phyloP scores from a whole-genome alignment of 1,140 invertebrate genomes.

The Mizuhopecten yessoensis region DNA sequence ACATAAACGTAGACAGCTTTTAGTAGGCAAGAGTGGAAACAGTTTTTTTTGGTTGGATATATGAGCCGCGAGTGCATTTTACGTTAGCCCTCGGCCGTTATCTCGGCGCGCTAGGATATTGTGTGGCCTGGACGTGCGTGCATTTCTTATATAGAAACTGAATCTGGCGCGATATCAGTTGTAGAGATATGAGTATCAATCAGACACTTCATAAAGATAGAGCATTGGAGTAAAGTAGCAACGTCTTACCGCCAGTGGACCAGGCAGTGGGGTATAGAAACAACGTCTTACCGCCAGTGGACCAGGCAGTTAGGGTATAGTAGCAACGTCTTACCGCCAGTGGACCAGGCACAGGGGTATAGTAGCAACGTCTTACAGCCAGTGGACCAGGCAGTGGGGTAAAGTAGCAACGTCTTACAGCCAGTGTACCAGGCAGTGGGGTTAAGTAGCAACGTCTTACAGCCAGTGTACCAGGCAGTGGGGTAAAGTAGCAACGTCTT shows the following conservation, averaged over 20 bases:
- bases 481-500: no score
- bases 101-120: not conserved
- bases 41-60: not conserved
- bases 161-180: not conserved
- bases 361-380: no score
- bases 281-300: not conserved
- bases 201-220: slow-evolving; percentile 9
- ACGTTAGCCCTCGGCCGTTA: not conserved
- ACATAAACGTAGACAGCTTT: not conserved
- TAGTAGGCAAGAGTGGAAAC: not conserved
- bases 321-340: no score
- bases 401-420: no score
- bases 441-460: no score
- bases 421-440: no score
- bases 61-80: not conserved
- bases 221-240: not conserved
- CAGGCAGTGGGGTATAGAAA: not conserved
- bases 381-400: no score
- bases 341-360: no score
- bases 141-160: slow-evolving; percentile 16
- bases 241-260: not conserved
- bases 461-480: no score
- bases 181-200: not conserved
- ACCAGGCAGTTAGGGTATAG: no score
- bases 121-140: not conserved